Evolutionary conservation across 2,888 invertebrate species (phyloP).

Genomic region (Tridacna gigas): DNA sequence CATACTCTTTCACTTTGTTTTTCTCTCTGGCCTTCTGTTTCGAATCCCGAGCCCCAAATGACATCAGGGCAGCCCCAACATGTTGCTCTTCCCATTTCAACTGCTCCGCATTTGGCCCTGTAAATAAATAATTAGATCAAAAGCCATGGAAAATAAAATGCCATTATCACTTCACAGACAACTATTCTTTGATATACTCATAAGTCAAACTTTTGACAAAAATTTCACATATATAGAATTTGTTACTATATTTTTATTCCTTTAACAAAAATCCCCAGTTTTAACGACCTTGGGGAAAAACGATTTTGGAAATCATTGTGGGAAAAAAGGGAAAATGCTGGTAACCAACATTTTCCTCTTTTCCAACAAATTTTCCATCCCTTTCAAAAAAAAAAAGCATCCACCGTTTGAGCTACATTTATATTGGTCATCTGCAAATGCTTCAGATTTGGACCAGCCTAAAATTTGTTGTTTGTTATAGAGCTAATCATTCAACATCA

Average conservation of each 20-base stretch:
- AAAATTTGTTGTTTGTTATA: neutral
- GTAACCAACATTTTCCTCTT: neutral
- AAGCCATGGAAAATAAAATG: too few relatives aligned
- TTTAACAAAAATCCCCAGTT: too few relatives aligned
- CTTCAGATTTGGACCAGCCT: neutral
- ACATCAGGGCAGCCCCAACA: conserved; percentile 95
- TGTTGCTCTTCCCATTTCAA: conserved; percentile 99
- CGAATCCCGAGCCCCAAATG: conserved; percentile 96
- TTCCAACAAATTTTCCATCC: neutral
- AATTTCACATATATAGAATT: too few relatives aligned
- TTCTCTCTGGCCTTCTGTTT: conserved; percentile 81
- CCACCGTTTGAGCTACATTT: too few relatives aligned
- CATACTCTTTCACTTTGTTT: conserved; percentile 90
- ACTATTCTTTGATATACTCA: too few relatives aligned
- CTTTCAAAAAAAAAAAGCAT: too few relatives aligned
- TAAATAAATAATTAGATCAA: neutral
- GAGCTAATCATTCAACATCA: neutral
- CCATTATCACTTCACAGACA: too few relatives aligned
- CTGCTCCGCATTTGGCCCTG: conserved; percentile 87
- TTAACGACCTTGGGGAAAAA: neutral
- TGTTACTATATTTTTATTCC: too few relatives aligned
- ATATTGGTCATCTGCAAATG: neutral
- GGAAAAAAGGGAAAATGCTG: neutral
- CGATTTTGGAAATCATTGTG: neutral
- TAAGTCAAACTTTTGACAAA: too few relatives aligned